Evolutionary conservation across 2,888 invertebrate genomes (phyloP).

Genomic region (Lymantria monacha): DNA sequence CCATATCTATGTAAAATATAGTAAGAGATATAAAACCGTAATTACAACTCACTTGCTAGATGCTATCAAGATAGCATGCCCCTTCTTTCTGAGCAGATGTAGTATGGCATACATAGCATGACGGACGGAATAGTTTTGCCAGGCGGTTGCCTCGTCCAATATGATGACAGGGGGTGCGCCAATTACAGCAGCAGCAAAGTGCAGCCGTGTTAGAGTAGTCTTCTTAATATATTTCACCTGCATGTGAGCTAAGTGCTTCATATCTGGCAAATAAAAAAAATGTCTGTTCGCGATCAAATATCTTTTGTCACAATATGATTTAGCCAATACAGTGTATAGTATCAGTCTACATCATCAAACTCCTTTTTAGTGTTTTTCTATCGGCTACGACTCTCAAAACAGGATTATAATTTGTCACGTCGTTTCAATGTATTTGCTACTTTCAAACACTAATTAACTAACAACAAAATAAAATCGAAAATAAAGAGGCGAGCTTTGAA

Average conservation of each 20-base stretch:
- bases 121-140: slow-evolving; percentile 54
- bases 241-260: slow-evolving; percentile 24
- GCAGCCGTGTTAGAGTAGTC: slow-evolving; percentile 38
- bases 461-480: too few species aligned
- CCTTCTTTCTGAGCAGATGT: slow-evolving; percentile 49
- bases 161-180: slow-evolving; percentile 62
- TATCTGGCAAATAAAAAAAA: slow-evolving; percentile 27
- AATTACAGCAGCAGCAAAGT: slow-evolving; percentile 60
- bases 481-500: too few species aligned
- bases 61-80: slow-evolving; percentile 56
- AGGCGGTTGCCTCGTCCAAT: slow-evolving; percentile 63
- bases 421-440: too few species aligned
- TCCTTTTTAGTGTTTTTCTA: too few species aligned
- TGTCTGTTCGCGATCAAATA: neutral
- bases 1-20: too few species aligned
- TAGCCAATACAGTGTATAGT: too few species aligned
- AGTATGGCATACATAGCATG: slow-evolving; percentile 64
- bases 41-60: slow-evolving; percentile 47
- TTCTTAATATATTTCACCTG: slow-evolving; percentile 26
- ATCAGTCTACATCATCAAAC: too few species aligned
- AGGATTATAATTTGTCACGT: too few species aligned
- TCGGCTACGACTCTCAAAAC: too few species aligned
- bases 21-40: too few species aligned
- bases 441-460: too few species aligned
- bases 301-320: neutral